Evolutionary conservation across 2,888 invertebrate genomes (phyloP).

Genomic region (Tryphoninae sp.): DNA sequence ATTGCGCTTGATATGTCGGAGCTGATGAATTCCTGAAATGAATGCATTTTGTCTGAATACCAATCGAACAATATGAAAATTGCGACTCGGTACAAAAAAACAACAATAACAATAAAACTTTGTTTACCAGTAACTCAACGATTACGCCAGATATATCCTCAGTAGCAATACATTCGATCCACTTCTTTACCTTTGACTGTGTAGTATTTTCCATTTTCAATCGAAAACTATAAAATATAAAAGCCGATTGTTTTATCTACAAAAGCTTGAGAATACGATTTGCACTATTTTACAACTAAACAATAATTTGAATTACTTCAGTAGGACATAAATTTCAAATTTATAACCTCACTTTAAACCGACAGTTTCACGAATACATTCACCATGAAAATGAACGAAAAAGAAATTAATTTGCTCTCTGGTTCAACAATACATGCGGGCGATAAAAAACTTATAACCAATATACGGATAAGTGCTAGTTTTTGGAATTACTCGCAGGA

Average conservation of each 20-base stretch:
- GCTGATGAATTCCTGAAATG: conserved; percentile 63
- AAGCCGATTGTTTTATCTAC: not conserved
- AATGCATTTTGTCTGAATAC: not conserved
- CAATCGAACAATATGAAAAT: not conserved
- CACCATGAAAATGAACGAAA: conserved; percentile 5
- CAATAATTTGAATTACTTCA: not conserved
- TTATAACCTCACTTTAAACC: conserved; percentile 50
- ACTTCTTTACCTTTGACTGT: not conserved
- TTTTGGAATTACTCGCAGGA: not conserved
- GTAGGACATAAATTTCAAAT: conserved; percentile 47
- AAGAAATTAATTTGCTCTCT: not conserved
- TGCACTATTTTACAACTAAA: not conserved
- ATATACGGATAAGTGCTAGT: not conserved
- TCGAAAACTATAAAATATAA: conserved; percentile 3
- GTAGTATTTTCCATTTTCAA: not conserved
- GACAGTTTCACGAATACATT: not conserved
- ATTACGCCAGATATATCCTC: not conserved
- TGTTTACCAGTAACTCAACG: not conserved
- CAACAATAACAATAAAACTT: not conserved
- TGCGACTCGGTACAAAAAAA: not conserved
- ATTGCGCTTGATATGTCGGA: conserved; percentile 5
- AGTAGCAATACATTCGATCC: not conserved
- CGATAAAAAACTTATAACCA: not conserved
- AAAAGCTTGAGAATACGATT: conserved; percentile 2
- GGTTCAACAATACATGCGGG: not conserved